These are phyloP conservation scores for Leguminivora glycinivorella DNA, from an alignment of 1,140 invertebrate species.

Conservation along the genomic window DNA sequence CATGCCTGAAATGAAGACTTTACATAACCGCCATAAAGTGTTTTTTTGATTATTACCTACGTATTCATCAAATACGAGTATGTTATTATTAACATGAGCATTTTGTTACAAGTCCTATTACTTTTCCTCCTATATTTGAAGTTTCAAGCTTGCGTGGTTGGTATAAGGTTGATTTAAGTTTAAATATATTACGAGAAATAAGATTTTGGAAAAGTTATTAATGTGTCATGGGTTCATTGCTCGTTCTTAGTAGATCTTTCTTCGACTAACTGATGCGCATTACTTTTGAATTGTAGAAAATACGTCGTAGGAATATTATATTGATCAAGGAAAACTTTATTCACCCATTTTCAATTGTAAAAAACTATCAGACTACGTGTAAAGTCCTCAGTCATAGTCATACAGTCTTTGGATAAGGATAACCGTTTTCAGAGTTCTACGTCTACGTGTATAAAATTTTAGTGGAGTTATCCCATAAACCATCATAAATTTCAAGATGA, in stretches of 20 bases:
- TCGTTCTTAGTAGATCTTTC: slow-evolving; percentile 24
- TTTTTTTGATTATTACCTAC: not conserved
- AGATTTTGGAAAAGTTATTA: not conserved
- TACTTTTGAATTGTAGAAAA: slow-evolving; percentile 18
- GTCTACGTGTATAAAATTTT: no score
- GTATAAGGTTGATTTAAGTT: not conserved
- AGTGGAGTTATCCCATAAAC: no score
- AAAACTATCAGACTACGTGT: not conserved
- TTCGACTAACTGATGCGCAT: not conserved
- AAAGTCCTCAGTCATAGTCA: no score
- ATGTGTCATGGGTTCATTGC: slow-evolving; percentile 16
- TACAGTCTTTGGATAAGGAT: no score
- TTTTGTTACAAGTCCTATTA: not conserved
- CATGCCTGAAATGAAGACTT: not conserved
- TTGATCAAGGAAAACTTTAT: not conserved
- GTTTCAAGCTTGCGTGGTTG: not conserved
- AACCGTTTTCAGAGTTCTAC: no score
- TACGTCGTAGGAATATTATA: not conserved
- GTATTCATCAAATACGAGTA: not conserved
- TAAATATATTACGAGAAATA: not conserved
- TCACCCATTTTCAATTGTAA: not conserved
- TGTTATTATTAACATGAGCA: not conserved
- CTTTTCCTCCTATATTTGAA: not conserved
- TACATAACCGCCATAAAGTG: not conserved
- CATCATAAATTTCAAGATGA: no score